Percentiles rank a stretch among this genome's conserved stretches.
phyloP scores from a whole-genome alignment of 2,888 invertebrate genomes.

The Dryadula phaetusa region DNA sequence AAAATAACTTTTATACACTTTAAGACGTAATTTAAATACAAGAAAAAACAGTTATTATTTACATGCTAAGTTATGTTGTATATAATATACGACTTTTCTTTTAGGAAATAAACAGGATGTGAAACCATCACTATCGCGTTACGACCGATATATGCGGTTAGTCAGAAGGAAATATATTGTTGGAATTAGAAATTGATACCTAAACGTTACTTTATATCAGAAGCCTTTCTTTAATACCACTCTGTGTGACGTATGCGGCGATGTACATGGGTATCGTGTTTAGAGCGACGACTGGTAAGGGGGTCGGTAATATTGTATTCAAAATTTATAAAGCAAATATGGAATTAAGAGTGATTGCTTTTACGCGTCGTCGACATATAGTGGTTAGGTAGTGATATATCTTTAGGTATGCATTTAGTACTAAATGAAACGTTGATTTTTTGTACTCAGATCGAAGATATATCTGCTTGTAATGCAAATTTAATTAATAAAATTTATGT shows the following conservation, averaged over 20 bases:
- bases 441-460: too few species aligned
- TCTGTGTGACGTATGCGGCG: constrained; percentile 4
- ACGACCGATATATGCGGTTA: constrained; percentile 45
- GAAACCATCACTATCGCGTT: constrained; percentile 44
- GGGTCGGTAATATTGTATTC: constrained; percentile 14
- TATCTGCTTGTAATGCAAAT: too few species aligned
- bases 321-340: neutral
- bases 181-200: constrained; percentile 42
- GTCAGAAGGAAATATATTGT: constrained; percentile 44
- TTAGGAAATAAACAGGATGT: constrained; percentile 41
- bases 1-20: neutral
- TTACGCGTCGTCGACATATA: too few species aligned
- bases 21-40: neutral
- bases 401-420: too few species aligned
- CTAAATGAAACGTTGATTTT: too few species aligned
- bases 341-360: too few species aligned
- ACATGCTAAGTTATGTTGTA: neutral
- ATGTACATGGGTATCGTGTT: constrained; percentile 4
- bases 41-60: neutral
- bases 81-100: constrained; percentile 25
- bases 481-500: too few species aligned
- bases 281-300: constrained; percentile 13
- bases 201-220: constrained; percentile 44
- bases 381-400: too few species aligned
- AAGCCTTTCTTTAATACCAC: constrained; percentile 42